phyloP scores from a whole-genome alignment of 2,888 invertebrate genomes.

The Sialis fuliginosa region DNA sequence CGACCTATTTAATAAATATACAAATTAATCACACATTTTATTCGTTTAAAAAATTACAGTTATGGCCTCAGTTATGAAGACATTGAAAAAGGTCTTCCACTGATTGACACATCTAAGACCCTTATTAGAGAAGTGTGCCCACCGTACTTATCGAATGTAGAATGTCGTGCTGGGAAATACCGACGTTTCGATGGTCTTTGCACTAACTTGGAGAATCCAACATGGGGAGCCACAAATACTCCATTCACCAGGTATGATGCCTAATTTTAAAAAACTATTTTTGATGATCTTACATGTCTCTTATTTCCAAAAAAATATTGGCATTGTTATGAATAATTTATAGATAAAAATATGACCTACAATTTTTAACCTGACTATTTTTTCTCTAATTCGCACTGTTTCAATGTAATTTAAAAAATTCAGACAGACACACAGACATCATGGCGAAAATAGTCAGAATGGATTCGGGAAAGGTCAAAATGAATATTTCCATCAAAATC shows the following conservation, averaged over 20 bases:
- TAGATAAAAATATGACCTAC: too few species aligned
- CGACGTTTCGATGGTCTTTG: slow-evolving; percentile 74
- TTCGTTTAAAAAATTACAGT: slow-evolving; percentile 26
- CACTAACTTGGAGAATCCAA: slow-evolving; percentile 74
- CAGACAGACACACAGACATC: too few species aligned
- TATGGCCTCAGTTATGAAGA: slow-evolving; percentile 73
- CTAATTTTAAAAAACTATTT: not conserved
- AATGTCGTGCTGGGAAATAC: slow-evolving; percentile 78
- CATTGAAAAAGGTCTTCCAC: slow-evolving; percentile 70
- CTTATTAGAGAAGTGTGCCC: slow-evolving; percentile 74
- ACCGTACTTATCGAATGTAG: slow-evolving; percentile 70
- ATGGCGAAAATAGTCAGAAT: too few species aligned
- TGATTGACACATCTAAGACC: slow-evolving; percentile 77
- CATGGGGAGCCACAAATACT: slow-evolving; percentile 74
- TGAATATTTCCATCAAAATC: too few species aligned
- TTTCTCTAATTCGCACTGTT: too few species aligned
- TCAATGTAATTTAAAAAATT: too few species aligned
- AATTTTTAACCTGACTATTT: too few species aligned
- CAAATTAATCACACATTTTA: not conserved
- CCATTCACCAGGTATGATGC: slow-evolving; percentile 76
- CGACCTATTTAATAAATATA: slow-evolving; percentile 3
- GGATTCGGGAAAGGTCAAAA: too few species aligned
- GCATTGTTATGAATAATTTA: too few species aligned
- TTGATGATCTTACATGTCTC: too few species aligned
- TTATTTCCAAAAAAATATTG: too few species aligned